Evolutionary conservation across 2,888 invertebrate genomes (phyloP), one percentile per base, ranked within the genome.

Genomic region (Zygaena filipendulae): DNA sequence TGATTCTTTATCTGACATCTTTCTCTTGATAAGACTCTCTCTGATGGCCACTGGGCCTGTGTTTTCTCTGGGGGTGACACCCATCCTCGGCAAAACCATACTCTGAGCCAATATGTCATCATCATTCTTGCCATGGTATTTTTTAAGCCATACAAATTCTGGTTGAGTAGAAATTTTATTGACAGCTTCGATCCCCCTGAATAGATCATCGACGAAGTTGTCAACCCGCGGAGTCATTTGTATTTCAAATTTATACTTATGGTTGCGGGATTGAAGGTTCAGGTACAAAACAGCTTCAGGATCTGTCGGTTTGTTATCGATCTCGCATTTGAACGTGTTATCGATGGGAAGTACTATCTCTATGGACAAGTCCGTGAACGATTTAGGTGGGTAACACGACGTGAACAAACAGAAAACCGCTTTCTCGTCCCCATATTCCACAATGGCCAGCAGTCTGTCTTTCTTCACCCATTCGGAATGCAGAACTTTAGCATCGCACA

Each of bases 311-410:
- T 87, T 87, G 51, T 80, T 80, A 49, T 79, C 87, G 50, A 88
- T 85, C 56, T 87, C 85, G 74, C 91, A 90, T 60, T 87, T 86
- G 62, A 94, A 92, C 49, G 85, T 84, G 47, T 85, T 84, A 70
- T 92, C 89, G 31, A 94, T 84, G 13, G 93, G 90, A 49, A 93
- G 83, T 27, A 90, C 87, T 61, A 87, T 86, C 68, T 92, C 92
- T 48, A 93, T 84, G 8, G 87, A 86, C 43, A 94, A 79, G 69
- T 93, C 92, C 27, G 87, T 87, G 52, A 87, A 86, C 30, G 86
- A 85, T 55, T 83, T 84, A 11, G 91, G 88, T 43, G 88, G 87
- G 47, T 75, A 81, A 49, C 83, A 83, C 31, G 87, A 74, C 29
- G 77, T 68, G 45, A 64, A 70, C 43, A 79, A 64, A 55, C 77